These are phyloP conservation scores for Hemitrygon akajei DNA, from an alignment of 2,797 vertebrate genomes.

Conservation along the genomic window DNA sequence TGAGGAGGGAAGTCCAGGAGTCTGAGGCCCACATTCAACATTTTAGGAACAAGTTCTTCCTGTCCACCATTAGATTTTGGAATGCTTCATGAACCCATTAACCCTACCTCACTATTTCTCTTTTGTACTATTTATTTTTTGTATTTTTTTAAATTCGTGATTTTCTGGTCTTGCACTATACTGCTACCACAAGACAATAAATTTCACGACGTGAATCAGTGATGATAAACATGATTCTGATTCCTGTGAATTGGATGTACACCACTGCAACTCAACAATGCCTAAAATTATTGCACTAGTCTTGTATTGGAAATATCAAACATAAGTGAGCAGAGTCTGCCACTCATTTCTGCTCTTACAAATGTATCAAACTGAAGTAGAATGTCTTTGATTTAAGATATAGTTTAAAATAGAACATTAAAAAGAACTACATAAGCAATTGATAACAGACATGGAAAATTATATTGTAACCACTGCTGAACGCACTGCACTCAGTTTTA, in stretches of 20 bases:
- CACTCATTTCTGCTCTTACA: neutral
- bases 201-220: no score
- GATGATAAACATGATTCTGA: no score
- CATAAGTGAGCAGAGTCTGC: neutral
- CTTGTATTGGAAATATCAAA: neutral
- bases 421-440: neutral
- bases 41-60: no score
- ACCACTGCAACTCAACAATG: neutral
- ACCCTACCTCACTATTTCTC: no score
- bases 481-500: neutral
- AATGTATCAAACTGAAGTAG: neutral
- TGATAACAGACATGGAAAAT: neutral
- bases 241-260: neutral
- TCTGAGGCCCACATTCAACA: no score
- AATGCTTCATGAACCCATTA: no score
- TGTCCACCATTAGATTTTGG: no score
- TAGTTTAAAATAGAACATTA: conserved; percentile 6
- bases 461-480: neutral
- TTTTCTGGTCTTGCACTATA: no score
- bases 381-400: neutral
- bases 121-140: no score
- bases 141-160: no score
- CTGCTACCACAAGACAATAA: no score
- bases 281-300: neutral
- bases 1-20: no score